Evolutionary conservation across 2,888 invertebrate species (phyloP), one percentile per base, ranked within the genome.

Genomic region (Pandemis cinnamomeana): DNA sequence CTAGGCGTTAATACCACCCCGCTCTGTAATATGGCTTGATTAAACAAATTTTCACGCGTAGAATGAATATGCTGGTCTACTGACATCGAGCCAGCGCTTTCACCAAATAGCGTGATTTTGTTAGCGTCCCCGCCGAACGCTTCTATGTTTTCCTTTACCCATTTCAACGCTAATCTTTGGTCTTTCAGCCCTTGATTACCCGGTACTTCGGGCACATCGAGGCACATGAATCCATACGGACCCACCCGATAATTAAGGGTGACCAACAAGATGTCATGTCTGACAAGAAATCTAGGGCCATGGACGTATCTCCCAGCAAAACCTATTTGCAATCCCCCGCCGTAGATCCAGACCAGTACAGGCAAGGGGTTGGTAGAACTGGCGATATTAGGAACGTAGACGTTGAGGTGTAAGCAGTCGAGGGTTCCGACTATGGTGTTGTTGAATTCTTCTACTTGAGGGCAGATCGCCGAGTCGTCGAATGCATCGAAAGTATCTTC

Each of bases 171-270:
- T 11, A 83, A 44, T 0, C 81, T 53, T 77, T 90, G 90, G 71
- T 91, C 91, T 81, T 89, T 90, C 0, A 91, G 78, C 0, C 91
- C 90, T 78, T 88, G 87, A 67, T 91, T 91, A n/a, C 90, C 90
- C 5, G 89, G 84, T 13, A 86, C 80, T 64, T 84, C 81, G 5
- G 85, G 82, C 20, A 77, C 82, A 67, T 85, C 84, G 0, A 90
- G 81, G 64, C 89, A 89, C 87, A 90, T 88, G 70, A 90, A 90
- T 10, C 90, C 90, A 66, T 88, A 90, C 0, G 87, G 82, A 15
- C 87, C 89, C 0, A 86, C 64, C 7, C 90, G 81, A 71, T 91
- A 88, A 67, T 86, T 88, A 0, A 90, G 51, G 3, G 85, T 84
- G 0, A 90, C 86, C 2, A 90, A 61, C 42, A 90, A 84, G 41